Base-by-base conservation (phyloP, 1,140 invertebrate species). In the Melipona quadrifasciata region DNA sequence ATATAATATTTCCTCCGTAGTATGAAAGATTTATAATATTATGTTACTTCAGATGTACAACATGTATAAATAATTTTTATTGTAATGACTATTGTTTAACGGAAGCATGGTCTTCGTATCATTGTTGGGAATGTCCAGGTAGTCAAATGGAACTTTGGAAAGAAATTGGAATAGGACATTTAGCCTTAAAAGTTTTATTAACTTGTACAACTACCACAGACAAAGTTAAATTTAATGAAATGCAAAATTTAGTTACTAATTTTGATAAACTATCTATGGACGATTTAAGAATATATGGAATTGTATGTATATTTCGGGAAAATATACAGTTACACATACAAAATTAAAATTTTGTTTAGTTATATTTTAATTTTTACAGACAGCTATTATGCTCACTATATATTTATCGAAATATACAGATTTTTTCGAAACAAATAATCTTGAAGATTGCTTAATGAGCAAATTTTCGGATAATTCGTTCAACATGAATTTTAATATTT, bases 91-190 rank as follows among this genome's bases (percentile, higher is more conserved):
- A 94, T 51, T 98, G 98, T 93, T 93, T 94, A 47, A 88, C 94
- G 34, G 89, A 94, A 68, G 96, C 96, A 2, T 97, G 96, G 95
- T 86, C 93, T 2, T 92, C 91, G 27, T 96, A 96, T 93, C 98
- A 98, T 93, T 94, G 95, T 84, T 97, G 96, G 95, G 98, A 98
- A 94, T 98, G 98, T 92, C 91, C 94, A 71, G 96, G 96, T 34
- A 95, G 96, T 87, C 95, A 95, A 89, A 95, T 96, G 58, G 93
- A 95, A 57, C 93, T 97, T 79, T 96, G 97, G 93, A 93, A 95
- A 61, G 95, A 96, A 73, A 95, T 98, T 72, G 98, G 98, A 16
- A 97, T 98, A 86, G 97, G 96, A 53, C 97, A 98, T 93, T 95
- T 98, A 72, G 97, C 96, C 80, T 91, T 97, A 58, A 96, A 97